Evolutionary conservation across 2,113 vertebrate genomes (phyloP).

Genomic region (Proterorhinus semilunaris): DNA sequence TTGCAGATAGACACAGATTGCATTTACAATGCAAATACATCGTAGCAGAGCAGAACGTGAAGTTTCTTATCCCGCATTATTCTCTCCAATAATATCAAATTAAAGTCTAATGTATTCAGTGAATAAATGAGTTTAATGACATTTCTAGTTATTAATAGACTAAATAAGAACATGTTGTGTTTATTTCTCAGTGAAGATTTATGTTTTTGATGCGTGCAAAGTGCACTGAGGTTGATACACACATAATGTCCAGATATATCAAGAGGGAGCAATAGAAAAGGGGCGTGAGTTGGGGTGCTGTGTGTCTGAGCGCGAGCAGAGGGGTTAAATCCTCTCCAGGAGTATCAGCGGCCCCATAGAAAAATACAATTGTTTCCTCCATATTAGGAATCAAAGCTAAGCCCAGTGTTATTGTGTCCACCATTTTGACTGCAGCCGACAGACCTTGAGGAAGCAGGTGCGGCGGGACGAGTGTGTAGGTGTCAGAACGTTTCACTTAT

Average conservation of each 20-base stretch:
- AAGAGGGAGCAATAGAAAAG: conserved; percentile 49
- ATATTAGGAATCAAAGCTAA: conserved; percentile 74
- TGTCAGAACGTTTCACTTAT: conserved; percentile 52
- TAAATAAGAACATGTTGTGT: conserved; percentile 8
- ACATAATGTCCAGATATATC: conserved; percentile 65
- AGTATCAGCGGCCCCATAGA: conserved; percentile 50
- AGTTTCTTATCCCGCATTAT: conserved; percentile 39
- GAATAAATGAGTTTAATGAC: conserved; percentile 21
- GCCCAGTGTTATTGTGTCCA: conserved; percentile 66
- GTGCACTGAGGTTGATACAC: conserved; percentile 49
- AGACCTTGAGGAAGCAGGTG: conserved; percentile 71
- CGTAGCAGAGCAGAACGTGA: conserved; percentile 40
- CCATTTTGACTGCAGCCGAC: conserved; percentile 72
- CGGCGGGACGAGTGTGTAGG: conserved; percentile 52
- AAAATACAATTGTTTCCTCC: conserved; percentile 69
- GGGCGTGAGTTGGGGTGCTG: conserved; percentile 37
- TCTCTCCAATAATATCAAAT: conserved; percentile 21
- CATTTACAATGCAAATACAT: conserved; percentile 70
- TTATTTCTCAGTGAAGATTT: conserved; percentile 16
- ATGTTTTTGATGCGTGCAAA: conserved; percentile 28
- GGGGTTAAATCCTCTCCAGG: conserved; percentile 56
- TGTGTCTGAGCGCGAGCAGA: conserved; percentile 16
- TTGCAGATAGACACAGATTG: conserved; percentile 68
- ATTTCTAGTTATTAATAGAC: conserved; percentile 21
- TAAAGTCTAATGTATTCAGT: conserved; percentile 9